Percentiles rank a stretch among this genome's conserved stretches.
phyloP scores from a whole-genome alignment of 2,888 invertebrate species.

The Tachina fera region DNA sequence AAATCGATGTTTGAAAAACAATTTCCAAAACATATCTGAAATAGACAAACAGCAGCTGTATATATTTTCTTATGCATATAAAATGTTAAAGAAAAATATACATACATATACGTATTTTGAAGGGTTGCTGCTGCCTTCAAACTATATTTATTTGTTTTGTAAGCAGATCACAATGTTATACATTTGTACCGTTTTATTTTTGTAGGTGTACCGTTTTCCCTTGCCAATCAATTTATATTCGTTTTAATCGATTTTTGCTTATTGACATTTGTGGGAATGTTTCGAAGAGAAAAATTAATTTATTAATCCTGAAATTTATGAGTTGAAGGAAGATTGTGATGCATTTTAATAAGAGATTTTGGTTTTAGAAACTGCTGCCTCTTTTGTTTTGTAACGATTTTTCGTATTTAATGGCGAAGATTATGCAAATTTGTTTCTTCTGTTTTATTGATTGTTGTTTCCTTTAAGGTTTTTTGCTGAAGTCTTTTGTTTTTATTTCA shows the following conservation, averaged over 20 bases:
- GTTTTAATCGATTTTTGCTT: constrained; percentile 35
- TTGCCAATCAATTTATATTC: constrained; percentile 59
- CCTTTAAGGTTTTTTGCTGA: constrained; percentile 24
- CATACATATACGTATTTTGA: constrained; percentile 6
- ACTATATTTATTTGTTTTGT: not conserved
- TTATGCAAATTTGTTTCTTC: constrained; percentile 57
- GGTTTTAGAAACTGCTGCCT: not conserved
- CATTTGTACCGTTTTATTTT: constrained; percentile 56
- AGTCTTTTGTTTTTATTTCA: constrained; percentile 30
- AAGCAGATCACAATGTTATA: constrained; percentile 3
- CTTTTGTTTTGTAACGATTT: constrained; percentile 21
- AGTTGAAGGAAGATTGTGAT: constrained; percentile 37
- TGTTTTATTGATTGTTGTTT: constrained; percentile 8
- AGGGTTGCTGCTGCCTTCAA: constrained; percentile 51
- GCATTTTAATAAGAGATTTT: constrained; percentile 45
- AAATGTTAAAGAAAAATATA: no score
- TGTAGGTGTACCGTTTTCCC: constrained; percentile 65
- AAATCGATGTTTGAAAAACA: constrained; percentile 6
- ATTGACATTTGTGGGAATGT: constrained; percentile 67
- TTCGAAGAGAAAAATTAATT: not conserved
- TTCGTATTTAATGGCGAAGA: constrained; percentile 25
- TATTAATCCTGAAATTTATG: constrained; percentile 55
- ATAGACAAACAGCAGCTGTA: constrained; percentile 60
- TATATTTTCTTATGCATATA: no score
- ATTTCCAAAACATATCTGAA: constrained; percentile 22